Base-by-base conservation (phyloP, 2,113 vertebrate genomes). In the Cyprinodon variegatus region DNA sequence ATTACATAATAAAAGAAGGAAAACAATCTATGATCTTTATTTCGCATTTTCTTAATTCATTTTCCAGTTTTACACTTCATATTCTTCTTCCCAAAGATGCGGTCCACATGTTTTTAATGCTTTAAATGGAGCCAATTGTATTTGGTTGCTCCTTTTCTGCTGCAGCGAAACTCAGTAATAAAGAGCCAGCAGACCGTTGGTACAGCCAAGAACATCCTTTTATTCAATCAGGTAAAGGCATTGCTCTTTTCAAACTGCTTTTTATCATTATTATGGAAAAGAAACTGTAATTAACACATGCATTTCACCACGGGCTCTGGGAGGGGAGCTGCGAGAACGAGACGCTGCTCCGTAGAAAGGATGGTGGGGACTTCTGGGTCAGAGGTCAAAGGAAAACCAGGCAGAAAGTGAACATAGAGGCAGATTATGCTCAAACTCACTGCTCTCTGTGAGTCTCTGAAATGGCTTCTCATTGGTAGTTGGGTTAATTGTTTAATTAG, bases 181-280 rank as follows among this genome's bases (percentile, higher is more conserved):
- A 90, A 85, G 62, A 86, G 29, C 4, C 13, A 63, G 81, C 65
- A 61, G 0, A 7, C 60, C 8, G 75, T 41, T 10, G 20, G 57
- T 94, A 95, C 95, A 96, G 95, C 94, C 92, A 92, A 95, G 95
- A 95, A 96, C 95, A 95, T 95, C 94, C 94, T 95, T 95, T 96
- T 95, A 96, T 95, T 95, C 93, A 95, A 95, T 94, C 94, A 94
- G 92, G 94, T 95, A 92, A 95, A 94, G 92, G 94, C 90, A 88
- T 83, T 95, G 94, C 92, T 95, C 95, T 93, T 92, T 92, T 92
- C 90, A 93, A 95, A 95, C 94, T 95, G 95, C 90, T 91, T 92
- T 91, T 93, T 88, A 85, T 72, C 50, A 65, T 92, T 95, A 95
- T 95, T 95, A 95, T 95, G 94, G 95, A 95, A 95, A 95, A 95